Base-by-base conservation (phyloP, 2,888 invertebrate species). In the Perdita meconis region DNA sequence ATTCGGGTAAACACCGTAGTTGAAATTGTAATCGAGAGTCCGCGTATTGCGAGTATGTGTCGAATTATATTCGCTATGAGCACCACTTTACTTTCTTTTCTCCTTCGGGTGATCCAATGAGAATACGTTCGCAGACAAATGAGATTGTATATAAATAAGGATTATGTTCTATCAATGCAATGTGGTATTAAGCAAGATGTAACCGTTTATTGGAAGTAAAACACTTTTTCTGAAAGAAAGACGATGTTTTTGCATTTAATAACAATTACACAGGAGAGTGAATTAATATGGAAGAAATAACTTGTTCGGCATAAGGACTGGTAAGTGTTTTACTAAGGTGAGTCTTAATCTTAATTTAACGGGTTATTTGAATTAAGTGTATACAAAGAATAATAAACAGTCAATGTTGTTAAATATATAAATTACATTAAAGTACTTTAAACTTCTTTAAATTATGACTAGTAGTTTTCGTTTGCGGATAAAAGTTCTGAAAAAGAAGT, bases 151-250 rank as follows among this genome's bases (percentile, higher is more conserved):
- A 57, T 40, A 40, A 13, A 2, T 24, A 19, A 40, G 19, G 8
- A 40, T 57, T 40, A n/a, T n/a, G 40, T 57, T 40, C 53, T 16
- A 30, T 30, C 30, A 13, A 30, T 30, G 53, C 53, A 30, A 53
- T 30, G 30, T 16, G 53, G 53, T 16, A 53, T 53, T 53, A 53
- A 53, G 53, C 30, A 30, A 30, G 53, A 30, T 53, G 53, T 53
- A 53, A 57, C 19, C 38, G 38, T 40, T 57, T 57, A 57, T 24
- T 57, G 24, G 40, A 57, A 57, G 40, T 57, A 57, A 40, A 57
- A 13, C 57, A 57, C 40, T 40, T 40, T 44, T 57, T 57, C 24
- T 38, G 56, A 56, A 22, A 40, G 57, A 57, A 40, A 13, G 8
- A 16, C 30, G 12, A 53, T 53, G 53, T 30, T 30, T 53, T 53